These are phyloP conservation scores for Ondatra zibethicus DNA, from an alignment of 2,113 vertebrate genomes.

Conservation along the genomic window DNA sequence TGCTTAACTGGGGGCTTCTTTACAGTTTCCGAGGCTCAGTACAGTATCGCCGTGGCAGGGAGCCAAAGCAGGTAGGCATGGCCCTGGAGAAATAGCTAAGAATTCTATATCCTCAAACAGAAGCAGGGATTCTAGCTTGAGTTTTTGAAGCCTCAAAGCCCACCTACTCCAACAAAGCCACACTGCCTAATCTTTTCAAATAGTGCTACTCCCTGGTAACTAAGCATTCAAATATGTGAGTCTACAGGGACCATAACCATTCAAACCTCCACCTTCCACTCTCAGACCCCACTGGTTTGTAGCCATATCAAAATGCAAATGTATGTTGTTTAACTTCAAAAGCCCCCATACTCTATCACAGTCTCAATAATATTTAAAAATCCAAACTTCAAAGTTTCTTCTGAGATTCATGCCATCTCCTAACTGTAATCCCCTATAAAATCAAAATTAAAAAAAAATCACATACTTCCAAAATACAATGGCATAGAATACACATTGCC, in stretches of 20 bases:
- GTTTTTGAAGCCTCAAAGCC: neutral
- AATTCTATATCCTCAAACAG: neutral
- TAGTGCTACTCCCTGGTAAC: neutral
- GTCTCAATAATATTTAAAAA: neutral
- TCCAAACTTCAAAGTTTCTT: neutral
- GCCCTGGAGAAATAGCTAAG: neutral
- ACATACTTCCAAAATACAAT: neutral
- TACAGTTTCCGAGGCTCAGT: neutral
- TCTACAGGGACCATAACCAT: neutral
- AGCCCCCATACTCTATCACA: neutral
- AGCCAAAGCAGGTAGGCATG: too few species aligned
- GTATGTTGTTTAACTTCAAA: neutral
- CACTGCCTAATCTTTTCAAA: neutral
- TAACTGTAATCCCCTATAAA: neutral
- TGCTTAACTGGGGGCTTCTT: neutral
- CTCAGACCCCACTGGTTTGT: neutral
- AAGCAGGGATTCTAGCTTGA: neutral
- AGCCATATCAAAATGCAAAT: neutral
- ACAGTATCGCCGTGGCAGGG: neutral
- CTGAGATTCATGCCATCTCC: neutral
- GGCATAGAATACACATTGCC: neutral
- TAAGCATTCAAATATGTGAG: neutral
- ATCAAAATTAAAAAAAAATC: neutral
- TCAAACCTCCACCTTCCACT: neutral
- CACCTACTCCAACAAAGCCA: neutral